phyloP scores from a whole-genome alignment of 2,888 invertebrate genomes.

The Patella pellucida region DNA sequence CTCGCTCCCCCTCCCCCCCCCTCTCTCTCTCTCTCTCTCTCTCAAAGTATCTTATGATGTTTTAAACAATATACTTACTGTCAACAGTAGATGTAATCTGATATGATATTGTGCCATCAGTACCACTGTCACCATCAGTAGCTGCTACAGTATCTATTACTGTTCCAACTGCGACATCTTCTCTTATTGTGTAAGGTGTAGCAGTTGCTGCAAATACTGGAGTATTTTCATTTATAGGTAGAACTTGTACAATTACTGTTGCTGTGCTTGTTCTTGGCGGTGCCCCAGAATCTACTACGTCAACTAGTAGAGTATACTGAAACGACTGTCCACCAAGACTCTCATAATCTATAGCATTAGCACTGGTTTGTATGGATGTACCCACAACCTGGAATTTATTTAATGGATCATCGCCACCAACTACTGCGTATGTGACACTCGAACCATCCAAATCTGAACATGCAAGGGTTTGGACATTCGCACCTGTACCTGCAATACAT shows the following conservation, averaged over 20 bases:
- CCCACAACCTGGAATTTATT: conserved; percentile 38
- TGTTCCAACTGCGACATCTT: conserved; percentile 33
- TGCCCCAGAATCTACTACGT: conserved; percentile 43
- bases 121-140: conserved; percentile 42
- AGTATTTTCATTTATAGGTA: conserved; percentile 44
- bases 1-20: no score
- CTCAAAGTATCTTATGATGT: no score
- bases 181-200: conserved; percentile 34
- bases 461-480: not conserved
- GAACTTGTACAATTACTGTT: conserved; percentile 39
- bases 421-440: not conserved
- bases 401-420: conserved; percentile 23
- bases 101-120: conserved; percentile 52
- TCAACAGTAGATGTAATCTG: conserved; percentile 30
- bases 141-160: conserved; percentile 35
- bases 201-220: conserved; percentile 37
- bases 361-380: conserved; percentile 35
- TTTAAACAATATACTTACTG: not conserved
- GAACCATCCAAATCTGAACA: not conserved
- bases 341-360: conserved; percentile 49
- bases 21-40: no score
- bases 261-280: conserved; percentile 36
- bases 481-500: not conserved
- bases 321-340: conserved; percentile 15
- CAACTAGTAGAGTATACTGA: conserved; percentile 43